Base-by-base conservation (phyloP, 2,113 vertebrate genomes). In the Lethenteron camtschaticum region DNA sequence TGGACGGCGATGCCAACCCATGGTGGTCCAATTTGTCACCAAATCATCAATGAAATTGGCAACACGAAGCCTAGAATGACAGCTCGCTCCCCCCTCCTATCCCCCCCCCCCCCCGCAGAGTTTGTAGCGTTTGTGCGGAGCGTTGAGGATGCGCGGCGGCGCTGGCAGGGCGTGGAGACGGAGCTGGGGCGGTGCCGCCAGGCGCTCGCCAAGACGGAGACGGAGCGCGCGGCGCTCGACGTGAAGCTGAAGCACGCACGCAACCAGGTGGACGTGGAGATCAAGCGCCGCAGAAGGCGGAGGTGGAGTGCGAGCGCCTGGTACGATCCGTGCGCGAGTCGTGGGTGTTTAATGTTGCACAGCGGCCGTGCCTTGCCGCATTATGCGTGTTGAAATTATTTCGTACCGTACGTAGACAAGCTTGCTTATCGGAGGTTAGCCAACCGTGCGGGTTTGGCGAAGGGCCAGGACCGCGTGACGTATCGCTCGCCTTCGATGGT, bases 191-290 rank as follows among this genome's bases (percentile, higher is more conserved):
- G 78, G 55, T 87, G 79, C 77, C 87, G 86, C 73, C 87, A 95
- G 71, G 76, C 82, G 9, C 82, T 99, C 58, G 83, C 88, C 77
- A 95, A 94, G 76, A 79, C 81, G 0, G 86, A 99, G 74, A 85
- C 88, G 0, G 94, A 95, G 69, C 81, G 84, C 2, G 84, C 84
- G 2, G 81, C 94, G 3, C 70, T 99, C 79, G 91, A 94, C 59
- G 89, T 97, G 72, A 96, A 96, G 76, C 81, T 99, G 72, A 99
- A 97, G 77, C 94, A 99, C 0, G 92, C 94, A 14, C 88, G 94
- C 16, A 99, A 99, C 75, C 94, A 97, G 74, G 89, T 97, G 69
- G 94, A 97, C 0, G 85, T 97, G 69, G 94, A 99, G 80, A 96
- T 99, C 76, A 85, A 89, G 69, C 78, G 91, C 55, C 81, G 94